phyloP scores from a whole-genome alignment of 2,797 vertebrate species.

The Trichosurus vulpecula region DNA sequence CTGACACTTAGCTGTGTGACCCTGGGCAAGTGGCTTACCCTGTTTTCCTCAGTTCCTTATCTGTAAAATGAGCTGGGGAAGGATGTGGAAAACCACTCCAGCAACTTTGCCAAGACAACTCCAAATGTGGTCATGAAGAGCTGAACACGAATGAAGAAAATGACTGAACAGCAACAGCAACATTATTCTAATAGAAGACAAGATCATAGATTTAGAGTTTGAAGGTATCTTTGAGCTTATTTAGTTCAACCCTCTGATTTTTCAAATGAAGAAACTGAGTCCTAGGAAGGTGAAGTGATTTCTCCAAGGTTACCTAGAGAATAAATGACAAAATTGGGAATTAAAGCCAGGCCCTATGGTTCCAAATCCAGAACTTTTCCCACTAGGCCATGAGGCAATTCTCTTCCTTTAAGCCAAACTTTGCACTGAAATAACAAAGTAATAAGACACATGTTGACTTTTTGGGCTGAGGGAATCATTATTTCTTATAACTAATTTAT shows the following conservation, averaged over 20 bases:
- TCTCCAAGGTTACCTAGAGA: not conserved
- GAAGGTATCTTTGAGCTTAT: not conserved
- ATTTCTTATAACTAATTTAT: too few species aligned
- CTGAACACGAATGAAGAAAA: not conserved
- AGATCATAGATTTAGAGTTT: not conserved
- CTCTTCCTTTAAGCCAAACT: not conserved
- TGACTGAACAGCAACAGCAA: not conserved
- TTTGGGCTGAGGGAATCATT: not conserved
- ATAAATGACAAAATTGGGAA: not conserved
- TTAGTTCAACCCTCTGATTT: not conserved
- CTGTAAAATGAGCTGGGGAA: not conserved
- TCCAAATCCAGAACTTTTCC: not conserved
- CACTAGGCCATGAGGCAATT: not conserved
- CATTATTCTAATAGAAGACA: not conserved
- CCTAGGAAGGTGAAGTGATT: not conserved
- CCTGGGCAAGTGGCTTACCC: not conserved
- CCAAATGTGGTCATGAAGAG: not conserved
- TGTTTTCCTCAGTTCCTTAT: not conserved
- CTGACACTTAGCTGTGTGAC: not conserved
- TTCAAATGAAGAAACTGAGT: not conserved
- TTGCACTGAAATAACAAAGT: not conserved
- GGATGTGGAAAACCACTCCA: not conserved
- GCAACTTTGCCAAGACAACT: not conserved
- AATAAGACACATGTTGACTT: not conserved
- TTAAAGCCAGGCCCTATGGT: constrained; percentile 6